A percentile compares a stretch with the other conserved stretches of the same genome.
Conservation (phyloP, 2,888 invertebrate species). For the Ceramica pisi region DNA sequence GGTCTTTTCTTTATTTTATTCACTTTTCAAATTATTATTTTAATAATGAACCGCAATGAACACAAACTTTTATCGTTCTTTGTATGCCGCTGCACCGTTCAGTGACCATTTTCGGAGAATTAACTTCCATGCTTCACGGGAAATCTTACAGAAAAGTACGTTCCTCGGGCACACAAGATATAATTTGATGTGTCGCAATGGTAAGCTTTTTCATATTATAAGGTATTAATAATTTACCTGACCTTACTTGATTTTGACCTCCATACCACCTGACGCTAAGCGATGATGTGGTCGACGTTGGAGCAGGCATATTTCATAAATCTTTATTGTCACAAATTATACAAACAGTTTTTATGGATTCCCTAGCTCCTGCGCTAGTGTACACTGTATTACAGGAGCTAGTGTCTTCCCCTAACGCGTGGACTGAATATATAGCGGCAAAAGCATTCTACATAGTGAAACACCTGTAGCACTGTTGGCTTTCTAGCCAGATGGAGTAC, state of each 20-base stretch:
- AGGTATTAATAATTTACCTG: too few species aligned
- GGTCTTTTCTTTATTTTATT: neutral
- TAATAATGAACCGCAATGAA: neutral
- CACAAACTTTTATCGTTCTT: neutral
- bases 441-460: neutral
- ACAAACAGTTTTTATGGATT: too few species aligned
- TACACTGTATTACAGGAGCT: too few species aligned
- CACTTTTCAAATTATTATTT: conserved; percentile 6
- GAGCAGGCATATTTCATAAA: too few species aligned
- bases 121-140: neutral
- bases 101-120: conserved; percentile 4
- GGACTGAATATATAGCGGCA: neutral
- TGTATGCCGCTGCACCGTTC: neutral
- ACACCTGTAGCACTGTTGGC: neutral
- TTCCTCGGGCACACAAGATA: neutral
- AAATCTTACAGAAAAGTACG: neutral
- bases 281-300: too few species aligned
- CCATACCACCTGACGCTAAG: neutral
- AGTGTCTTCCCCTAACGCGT: too few species aligned
- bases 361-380: too few species aligned
- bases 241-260: too few species aligned
- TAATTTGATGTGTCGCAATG: neutral
- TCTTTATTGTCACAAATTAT: too few species aligned
- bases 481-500: neutral
- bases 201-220: too few species aligned